phyloP scores from a whole-genome alignment of 1,140 invertebrate genomes.

The Mactra quadrangularis region DNA sequence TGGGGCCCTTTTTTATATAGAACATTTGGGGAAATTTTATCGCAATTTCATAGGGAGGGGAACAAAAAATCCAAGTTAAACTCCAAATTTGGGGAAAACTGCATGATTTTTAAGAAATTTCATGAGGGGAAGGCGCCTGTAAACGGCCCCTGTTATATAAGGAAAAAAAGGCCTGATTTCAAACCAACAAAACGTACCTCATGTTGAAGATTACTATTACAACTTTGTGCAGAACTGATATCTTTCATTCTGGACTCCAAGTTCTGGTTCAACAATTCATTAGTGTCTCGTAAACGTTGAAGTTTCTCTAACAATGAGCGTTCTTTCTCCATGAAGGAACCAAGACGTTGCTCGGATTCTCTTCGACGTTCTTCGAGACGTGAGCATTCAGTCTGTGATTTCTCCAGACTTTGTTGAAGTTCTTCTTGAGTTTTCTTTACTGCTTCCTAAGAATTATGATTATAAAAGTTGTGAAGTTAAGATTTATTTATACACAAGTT shows the following conservation, averaged over 20 bases:
- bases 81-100: no score
- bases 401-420: neutral
- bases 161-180: no score
- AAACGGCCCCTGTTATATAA: no score
- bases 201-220: neutral
- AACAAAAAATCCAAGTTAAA: no score
- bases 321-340: slow-evolving; percentile 19
- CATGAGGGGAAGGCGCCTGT: no score
- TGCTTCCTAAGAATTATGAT: slow-evolving; percentile 16
- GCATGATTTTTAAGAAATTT: no score
- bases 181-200: no score
- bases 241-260: neutral
- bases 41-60: no score
- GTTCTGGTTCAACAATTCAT: slow-evolving; percentile 18
- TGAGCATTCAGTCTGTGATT: neutral
- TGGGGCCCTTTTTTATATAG: no score
- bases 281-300: slow-evolving; percentile 1
- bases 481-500: neutral
- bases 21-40: no score
- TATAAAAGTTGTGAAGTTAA: no score
- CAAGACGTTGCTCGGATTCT: slow-evolving; percentile 52
- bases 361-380: slow-evolving; percentile 34
- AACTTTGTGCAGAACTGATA: neutral
- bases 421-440: slow-evolving; percentile 44
- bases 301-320: slow-evolving; percentile 29